Conservation (phyloP, 2,797 vertebrate species). For the Bradypodion ventrale region DNA sequence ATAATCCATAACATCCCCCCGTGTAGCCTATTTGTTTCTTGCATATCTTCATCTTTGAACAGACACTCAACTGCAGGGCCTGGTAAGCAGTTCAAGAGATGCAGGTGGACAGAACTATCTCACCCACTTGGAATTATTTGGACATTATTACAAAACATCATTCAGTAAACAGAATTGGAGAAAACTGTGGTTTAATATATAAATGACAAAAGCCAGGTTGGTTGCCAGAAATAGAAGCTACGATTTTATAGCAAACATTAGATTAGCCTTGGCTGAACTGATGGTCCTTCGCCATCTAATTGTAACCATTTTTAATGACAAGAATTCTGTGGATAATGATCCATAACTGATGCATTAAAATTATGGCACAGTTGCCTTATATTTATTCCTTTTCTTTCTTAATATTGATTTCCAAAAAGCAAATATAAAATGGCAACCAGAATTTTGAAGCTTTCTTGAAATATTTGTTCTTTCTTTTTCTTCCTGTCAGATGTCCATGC, state of each 20-base stretch:
- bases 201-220: too few species aligned
- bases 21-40: background rate
- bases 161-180: background rate
- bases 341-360: background rate
- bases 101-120: background rate
- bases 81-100: background rate
- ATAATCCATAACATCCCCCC: too few species aligned
- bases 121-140: background rate
- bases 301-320: background rate
- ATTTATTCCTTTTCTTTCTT: background rate
- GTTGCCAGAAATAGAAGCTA: background rate
- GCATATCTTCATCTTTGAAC: background rate
- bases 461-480: background rate
- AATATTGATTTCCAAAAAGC: background rate
- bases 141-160: background rate
- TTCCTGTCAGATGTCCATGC: background rate
- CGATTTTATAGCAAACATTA: background rate
- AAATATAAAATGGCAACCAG: background rate
- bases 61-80: too few species aligned
- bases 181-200: background rate
- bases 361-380: background rate
- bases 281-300: background rate
- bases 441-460: rapidly evolving
- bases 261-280: background rate
- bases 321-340: background rate